Conservation (phyloP, 2,888 invertebrate genomes). For the Leptopilina myrica region DNA sequence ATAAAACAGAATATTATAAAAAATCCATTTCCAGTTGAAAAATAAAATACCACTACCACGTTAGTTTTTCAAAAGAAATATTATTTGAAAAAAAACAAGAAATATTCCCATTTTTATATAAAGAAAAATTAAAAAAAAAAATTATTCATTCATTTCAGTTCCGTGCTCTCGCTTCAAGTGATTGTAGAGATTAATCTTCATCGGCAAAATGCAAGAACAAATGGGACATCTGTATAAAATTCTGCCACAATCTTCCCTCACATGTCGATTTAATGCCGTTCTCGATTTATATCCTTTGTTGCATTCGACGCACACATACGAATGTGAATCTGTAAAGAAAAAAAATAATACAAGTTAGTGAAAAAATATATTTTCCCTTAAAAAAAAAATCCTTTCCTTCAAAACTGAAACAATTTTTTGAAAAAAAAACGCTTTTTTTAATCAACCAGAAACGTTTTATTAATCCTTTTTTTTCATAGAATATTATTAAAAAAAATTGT, state of each 20-base stretch:
- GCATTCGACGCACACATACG: constrained; percentile 77
- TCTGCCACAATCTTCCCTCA: constrained; percentile 71
- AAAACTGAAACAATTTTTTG: no score
- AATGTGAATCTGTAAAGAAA: constrained; percentile 62
- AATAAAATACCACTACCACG: no score
- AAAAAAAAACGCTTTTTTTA: no score
- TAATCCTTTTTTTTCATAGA: no score
- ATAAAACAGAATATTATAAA: no score
- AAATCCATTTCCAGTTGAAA: no score
- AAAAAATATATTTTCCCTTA: constrained; percentile 15
- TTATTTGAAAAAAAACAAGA: no score
- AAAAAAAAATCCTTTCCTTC: background rate
- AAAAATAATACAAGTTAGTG: constrained; percentile 19
- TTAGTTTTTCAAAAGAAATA: no score
- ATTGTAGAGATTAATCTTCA: constrained; percentile 68
- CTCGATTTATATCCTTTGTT: constrained; percentile 79
- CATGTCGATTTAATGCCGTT: constrained; percentile 76
- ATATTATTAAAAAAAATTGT: no score
- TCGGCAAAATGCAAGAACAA: constrained; percentile 66
- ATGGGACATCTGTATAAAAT: constrained; percentile 68
- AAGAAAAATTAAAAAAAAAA: no score
- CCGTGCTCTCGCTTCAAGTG: constrained; percentile 62
- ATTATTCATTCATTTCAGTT: background rate
- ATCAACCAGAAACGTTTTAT: no score
- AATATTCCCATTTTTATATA: no score